These are phyloP conservation scores for Gallinago paraguaiae DNA, from an alignment of 2,113 vertebrate genomes.

Conservation along the genomic window DNA sequence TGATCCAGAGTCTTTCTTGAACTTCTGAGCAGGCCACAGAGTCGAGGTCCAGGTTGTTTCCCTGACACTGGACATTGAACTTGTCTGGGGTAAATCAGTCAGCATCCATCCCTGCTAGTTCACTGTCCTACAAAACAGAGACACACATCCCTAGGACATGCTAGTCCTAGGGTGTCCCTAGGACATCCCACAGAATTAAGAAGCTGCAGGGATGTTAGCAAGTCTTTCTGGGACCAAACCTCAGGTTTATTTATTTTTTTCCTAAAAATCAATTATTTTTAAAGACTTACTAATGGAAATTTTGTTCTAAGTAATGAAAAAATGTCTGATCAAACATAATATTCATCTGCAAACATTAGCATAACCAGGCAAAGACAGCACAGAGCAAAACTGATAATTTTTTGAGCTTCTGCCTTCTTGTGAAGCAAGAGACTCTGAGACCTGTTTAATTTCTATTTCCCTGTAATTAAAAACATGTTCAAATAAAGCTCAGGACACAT, in stretches of 20 bases:
- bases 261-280: not conserved
- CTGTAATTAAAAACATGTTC: not conserved
- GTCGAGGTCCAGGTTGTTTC: not conserved
- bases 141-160: not conserved
- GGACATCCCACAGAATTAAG: fast-evolving
- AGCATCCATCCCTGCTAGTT: not conserved
- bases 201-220: fast-evolving
- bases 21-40: not conserved
- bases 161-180: no score
- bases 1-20: not conserved
- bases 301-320: not conserved
- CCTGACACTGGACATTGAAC: not conserved
- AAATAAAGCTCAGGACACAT: not conserved
- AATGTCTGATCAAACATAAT: not conserved
- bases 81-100: not conserved
- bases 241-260: not conserved
- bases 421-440: not conserved
- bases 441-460: not conserved
- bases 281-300: not conserved
- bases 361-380: not conserved
- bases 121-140: not conserved
- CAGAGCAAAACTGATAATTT: fast-evolving
- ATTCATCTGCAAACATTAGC: not conserved
- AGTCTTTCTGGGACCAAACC: not conserved
- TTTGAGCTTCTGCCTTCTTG: not conserved